Percentiles rank a stretch among this genome's conserved stretches.
These are phyloP conservation scores for Zonitis immaculata DNA, from an alignment of 2,888 invertebrate genomes.

Conservation along the genomic window DNA sequence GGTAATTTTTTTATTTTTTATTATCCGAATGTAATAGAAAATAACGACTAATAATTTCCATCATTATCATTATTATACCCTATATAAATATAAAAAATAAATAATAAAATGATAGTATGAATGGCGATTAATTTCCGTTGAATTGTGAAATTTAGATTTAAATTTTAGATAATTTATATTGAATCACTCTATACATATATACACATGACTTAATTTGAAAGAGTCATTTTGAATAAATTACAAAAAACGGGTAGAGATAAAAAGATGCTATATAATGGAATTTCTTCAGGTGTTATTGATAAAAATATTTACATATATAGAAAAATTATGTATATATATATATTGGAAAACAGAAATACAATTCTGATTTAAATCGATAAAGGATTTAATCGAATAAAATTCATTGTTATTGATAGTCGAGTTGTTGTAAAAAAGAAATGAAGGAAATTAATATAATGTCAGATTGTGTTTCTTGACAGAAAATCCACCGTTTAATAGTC, in stretches of 20 bases:
- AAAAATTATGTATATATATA: no score
- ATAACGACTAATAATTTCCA: no score
- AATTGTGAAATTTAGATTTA: conserved; percentile 15
- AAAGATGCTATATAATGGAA: neutral
- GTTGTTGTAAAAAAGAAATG: neutral
- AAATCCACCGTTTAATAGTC: conserved; percentile 18
- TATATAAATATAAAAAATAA: neutral
- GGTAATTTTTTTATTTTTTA: no score
- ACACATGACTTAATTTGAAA: conserved; percentile 21
- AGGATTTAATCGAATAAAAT: no score
- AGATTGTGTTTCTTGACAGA: conserved; percentile 21
- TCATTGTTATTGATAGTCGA: no score
- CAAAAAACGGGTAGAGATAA: neutral
- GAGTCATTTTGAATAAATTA: conserved; percentile 6
- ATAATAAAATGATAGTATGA: neutral
- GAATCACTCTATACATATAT: no score
- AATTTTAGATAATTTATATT: conserved; percentile 15
- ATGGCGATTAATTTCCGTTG: conserved; percentile 17
- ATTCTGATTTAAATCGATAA: no score
- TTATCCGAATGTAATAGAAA: no score
- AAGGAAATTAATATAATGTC: conserved; percentile 25
- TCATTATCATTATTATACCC: neutral
- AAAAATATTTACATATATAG: neutral
- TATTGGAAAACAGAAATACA: no score
- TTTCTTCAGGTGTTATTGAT: neutral